Evolutionary conservation across 1,140 invertebrate genomes (phyloP), one percentile per base, ranked within the genome.

Genomic region (Drosophila bipectinata): DNA sequence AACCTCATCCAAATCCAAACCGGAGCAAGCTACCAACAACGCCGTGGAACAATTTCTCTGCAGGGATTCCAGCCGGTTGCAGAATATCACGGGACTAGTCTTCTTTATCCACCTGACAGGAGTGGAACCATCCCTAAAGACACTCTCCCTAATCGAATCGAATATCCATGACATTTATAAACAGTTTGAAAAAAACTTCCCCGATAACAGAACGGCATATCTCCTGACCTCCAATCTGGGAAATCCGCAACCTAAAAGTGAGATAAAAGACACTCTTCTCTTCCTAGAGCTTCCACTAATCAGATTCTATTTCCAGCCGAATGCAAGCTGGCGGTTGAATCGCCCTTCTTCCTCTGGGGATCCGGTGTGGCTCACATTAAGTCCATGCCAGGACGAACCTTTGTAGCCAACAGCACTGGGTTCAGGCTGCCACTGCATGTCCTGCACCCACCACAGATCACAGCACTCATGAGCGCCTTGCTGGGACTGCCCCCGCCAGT

Each of bases 221-320:
- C 90, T 99, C 26, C 97, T 99, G 88, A 98, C 98, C 12, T 95
- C 98, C 14, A 98, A 99, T 93, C 98, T 99, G 94, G 98, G 98
- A 72, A 98, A 98, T 97, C 98, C 97, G 34, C 94, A 98, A 92
- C 97, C 97, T 2, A 12, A 21, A 9, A 49, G 66, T 59, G 21
- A 68, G 57, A 32, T 9, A 10, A 8, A 26, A 28, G 26, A 6
- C 6, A 9, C 9, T 10, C 9, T 32, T 7, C 8, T 8, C 0
- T 28, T 45, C 15, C 14, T 12, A 9, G 12, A 44, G 26, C 4
- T 7, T 28, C 6, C 26, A 6, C 26, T 28, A 6, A 28, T 28
- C 26, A 15, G 14, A 18, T 8, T 44, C 14, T 2, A 15, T 8
- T 49, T 92, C 98, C 97, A 5, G 98, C 99, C 84, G 97, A 98